Conservation (phyloP, 23 tunicate species). For the Oikopleura vanhoeffeni region DNA sequence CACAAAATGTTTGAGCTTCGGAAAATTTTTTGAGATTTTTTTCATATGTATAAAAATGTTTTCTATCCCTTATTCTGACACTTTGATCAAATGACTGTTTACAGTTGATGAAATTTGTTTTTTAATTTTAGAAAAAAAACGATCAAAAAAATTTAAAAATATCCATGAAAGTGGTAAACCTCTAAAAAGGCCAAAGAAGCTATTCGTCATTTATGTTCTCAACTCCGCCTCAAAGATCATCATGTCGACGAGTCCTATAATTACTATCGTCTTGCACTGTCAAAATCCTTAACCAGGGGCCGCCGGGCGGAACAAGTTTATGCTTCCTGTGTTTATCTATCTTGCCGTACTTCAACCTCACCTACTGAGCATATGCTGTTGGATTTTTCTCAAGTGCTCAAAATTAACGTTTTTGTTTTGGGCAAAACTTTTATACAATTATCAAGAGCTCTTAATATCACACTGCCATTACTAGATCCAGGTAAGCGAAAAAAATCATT, state of each 20-base stretch:
- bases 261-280: conserved; percentile 4
- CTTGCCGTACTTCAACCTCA: not conserved
- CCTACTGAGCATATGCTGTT: not conserved
- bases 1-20: too few relatives aligned
- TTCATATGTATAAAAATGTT: too few relatives aligned
- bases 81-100: too few relatives aligned
- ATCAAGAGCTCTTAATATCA: conserved; percentile 72
- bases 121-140: too few relatives aligned
- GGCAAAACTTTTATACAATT: conserved; percentile 50
- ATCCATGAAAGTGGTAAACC: too few relatives aligned
- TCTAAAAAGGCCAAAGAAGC: not conserved
- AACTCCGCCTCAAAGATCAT: not conserved
- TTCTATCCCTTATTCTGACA: too few relatives aligned
- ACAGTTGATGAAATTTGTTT: too few relatives aligned
- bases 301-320: conserved; percentile 12
- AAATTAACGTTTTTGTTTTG: conserved; percentile 66
- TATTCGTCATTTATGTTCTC: not conserved
- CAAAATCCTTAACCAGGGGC: not conserved
- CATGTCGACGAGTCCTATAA: not conserved
- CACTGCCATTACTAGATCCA: conserved; percentile 62
- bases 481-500: too few relatives aligned
- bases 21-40: too few relatives aligned
- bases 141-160: too few relatives aligned
- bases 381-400: not conserved
- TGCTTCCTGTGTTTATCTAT: conserved; percentile 14